These are phyloP conservation scores for Neolamprologus cancellatus DNA, from an alignment of 2,113 vertebrate species.

Conservation along the genomic window DNA sequence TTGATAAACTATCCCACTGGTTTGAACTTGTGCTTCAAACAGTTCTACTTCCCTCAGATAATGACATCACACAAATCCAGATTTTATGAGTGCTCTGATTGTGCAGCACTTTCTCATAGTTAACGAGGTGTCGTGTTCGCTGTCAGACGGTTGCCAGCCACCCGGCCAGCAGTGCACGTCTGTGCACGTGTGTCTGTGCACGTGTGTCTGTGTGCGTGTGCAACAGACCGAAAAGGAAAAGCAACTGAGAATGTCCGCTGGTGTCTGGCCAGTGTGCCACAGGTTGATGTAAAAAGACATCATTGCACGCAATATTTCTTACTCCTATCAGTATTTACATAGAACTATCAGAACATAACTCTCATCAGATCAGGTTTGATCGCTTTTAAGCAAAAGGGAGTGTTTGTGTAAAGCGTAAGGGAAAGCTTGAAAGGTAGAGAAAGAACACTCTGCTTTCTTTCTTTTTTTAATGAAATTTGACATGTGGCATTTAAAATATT, in stretches of 20 bases:
- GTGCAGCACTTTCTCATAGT: slow-evolving; percentile 21
- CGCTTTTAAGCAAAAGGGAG: not conserved
- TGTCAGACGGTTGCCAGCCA: slow-evolving; percentile 9
- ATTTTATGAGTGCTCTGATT: slow-evolving; percentile 50
- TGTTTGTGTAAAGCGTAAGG: not conserved
- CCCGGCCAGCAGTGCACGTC: not conserved
- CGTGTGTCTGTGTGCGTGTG: not conserved
- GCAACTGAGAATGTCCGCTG: not conserved
- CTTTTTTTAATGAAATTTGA: not conserved
- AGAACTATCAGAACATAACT: not conserved
- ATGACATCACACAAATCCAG: slow-evolving; percentile 20
- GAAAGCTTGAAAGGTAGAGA: not conserved
- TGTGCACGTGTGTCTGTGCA: not conserved
- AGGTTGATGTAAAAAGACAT: slow-evolving; percentile 4
- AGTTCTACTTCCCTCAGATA: slow-evolving; percentile 14
- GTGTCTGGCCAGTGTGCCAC: not conserved
- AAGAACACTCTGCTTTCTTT: not conserved
- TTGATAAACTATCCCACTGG: not conserved
- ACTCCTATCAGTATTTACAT: not conserved
- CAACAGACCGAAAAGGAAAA: not conserved
- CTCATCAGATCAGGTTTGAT: not conserved
- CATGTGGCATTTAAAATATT: not conserved
- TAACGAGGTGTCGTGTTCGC: slow-evolving; percentile 26
- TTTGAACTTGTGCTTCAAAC: slow-evolving; percentile 7
- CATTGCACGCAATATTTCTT: not conserved